These are phyloP conservation scores for Montipora foliosa DNA, from an alignment of 64 coral and sea anemone genomes.

Conservation along the genomic window DNA sequence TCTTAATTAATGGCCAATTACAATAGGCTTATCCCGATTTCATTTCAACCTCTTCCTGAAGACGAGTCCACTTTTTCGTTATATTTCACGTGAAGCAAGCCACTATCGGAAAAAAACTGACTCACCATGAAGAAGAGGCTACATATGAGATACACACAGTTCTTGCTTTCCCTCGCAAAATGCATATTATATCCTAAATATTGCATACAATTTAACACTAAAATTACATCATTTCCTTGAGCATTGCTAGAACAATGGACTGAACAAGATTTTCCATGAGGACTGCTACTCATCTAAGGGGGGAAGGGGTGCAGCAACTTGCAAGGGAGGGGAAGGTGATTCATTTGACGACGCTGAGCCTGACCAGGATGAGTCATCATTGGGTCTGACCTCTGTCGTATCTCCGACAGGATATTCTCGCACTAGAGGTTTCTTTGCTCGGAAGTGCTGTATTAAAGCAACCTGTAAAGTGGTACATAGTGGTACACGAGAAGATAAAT, in stretches of 20 bases:
- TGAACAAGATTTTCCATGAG: too few species aligned
- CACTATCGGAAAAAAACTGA: too few species aligned
- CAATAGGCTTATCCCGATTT: background rate
- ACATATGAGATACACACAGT: too few species aligned
- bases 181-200: too few species aligned
- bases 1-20: background rate
- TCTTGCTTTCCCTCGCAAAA: too few species aligned
- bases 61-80: too few species aligned
- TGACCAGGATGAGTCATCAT: slow-evolving; percentile 94
- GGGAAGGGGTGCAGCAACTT: slow-evolving; percentile 62
- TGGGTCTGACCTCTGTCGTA: slow-evolving; percentile 78
- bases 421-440: slow-evolving; percentile 79
- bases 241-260: background rate
- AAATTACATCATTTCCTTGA: background rate
- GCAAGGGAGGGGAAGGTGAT: slow-evolving; percentile 38
- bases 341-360: slow-evolving; percentile 51
- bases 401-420: slow-evolving; percentile 90
- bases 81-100: too few species aligned
- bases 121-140: too few species aligned
- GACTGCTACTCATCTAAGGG: background rate
- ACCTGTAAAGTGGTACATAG: slow-evolving; percentile 32
- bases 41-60: too few species aligned
- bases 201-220: background rate
- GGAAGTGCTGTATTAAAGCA: slow-evolving; percentile 81
- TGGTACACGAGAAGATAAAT: too few species aligned